Evolutionary conservation across 2,797 vertebrate genomes (phyloP), one percentile per base, ranked within the genome.

Genomic region (Craterocephalus amniculus): DNA sequence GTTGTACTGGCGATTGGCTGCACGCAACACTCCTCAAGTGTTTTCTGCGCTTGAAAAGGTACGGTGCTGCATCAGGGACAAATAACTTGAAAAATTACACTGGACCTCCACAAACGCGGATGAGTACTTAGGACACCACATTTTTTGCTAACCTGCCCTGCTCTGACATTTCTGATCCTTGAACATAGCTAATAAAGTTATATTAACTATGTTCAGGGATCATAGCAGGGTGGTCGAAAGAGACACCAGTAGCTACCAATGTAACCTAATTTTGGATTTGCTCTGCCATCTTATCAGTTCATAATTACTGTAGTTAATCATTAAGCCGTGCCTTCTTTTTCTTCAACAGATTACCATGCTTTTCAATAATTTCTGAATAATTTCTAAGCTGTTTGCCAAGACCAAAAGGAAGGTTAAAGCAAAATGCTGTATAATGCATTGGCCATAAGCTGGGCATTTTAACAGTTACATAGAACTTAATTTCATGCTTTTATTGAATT

Each of bases 31-130:
- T 87, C 88, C 83, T 88, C 85, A 87, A 90, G 87, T 89, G 90
- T 89, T 87, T 86, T 78, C 78, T 75, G 63, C 75, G 81, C 56
- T 60, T 56, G 72, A 45, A 63, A 13, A 36, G 56, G 89, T 94
- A 94, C 93, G 94, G 94, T 55, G 85, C 69, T 74, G 48, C 88
- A 80, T 24, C 81, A 86, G 91, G 93, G 93, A 94, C 93, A 95
- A 92, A 93, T 82, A 77, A 90, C 82, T 69, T 67, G 57, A 43
- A 26, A 18, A 26, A 48, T 55, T 16, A 74, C 63, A 40, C 55
- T 57, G 68, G 68, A 65, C 22, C 12, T 58, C 62, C 63, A 58
- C 80, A 76, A 79, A 67, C 76, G 69, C n/a, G 78, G 67, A 16
- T 16, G 18, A 6, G 6, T 0, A 54, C 22, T 52, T n/a, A 13